phyloP scores from a whole-genome alignment of 2,113 vertebrate species.

The Leuciscus idus region DNA sequence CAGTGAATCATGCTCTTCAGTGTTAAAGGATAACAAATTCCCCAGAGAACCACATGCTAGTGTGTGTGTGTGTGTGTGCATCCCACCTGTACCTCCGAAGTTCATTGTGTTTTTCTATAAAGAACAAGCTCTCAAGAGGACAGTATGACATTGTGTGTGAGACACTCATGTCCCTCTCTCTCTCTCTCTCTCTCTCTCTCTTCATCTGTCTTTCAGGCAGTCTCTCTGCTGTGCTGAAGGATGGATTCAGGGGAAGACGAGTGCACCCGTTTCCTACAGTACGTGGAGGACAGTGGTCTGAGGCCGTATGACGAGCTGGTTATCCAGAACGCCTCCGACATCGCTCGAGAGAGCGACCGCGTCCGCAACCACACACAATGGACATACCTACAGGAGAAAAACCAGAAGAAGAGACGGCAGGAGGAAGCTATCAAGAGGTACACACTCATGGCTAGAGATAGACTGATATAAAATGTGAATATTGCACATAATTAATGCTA shows the following conservation, averaged over 20 bases:
- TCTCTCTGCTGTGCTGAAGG: conserved; percentile 76
- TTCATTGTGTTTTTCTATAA: background rate
- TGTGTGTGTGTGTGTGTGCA: background rate
- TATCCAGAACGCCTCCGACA: conserved; percentile 98
- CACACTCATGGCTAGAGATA: background rate
- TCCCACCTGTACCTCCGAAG: background rate
- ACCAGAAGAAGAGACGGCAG: conserved; percentile 91
- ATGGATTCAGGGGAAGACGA: conserved; percentile 84
- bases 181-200: background rate
- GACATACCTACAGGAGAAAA: conserved; percentile 94
- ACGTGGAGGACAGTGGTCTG: conserved; percentile 94
- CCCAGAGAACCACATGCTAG: conserved; percentile 16
- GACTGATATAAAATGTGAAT: background rate
- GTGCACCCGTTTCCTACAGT: conserved; percentile 90
- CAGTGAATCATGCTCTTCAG: background rate
- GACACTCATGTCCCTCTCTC: background rate
- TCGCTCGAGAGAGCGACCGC: conserved; percentile 94
- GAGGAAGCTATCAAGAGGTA: conserved; percentile 95
- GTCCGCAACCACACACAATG: conserved; percentile 91
- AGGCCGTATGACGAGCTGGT: conserved; percentile 93
- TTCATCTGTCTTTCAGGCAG: background rate
- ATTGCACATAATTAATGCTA: background rate
- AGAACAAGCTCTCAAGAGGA: conserved; percentile 9
- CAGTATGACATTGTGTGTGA: background rate
- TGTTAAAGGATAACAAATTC: background rate